Evolutionary conservation across 2,888 invertebrate genomes (phyloP).

Genomic region (Cyclophora punctaria): DNA sequence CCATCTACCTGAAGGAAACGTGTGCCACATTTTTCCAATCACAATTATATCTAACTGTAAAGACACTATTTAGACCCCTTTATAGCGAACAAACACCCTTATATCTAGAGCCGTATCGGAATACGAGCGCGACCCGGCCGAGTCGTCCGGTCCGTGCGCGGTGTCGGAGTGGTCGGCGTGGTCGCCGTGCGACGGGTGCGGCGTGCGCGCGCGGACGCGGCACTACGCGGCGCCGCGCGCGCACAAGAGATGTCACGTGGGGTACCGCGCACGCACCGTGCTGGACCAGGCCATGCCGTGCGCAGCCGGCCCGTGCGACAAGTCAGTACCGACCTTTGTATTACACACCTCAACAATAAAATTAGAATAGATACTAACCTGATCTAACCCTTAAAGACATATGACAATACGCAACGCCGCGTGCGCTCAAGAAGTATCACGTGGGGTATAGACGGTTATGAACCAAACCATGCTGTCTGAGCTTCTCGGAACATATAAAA

Average conservation of each 20-base stretch:
- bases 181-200: constrained; percentile 83
- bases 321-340: constrained; percentile 27
- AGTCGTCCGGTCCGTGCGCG: constrained; percentile 73
- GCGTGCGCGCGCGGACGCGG: constrained; percentile 81
- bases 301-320: constrained; percentile 55
- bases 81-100: no score
- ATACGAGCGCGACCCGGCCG: constrained; percentile 65
- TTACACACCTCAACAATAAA: no score
- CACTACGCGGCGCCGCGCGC: constrained; percentile 78
- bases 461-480: constrained; percentile 58
- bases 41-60: no score
- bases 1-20: no score
- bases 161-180: constrained; percentile 85
- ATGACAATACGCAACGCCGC: constrained; percentile 77
- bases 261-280: constrained; percentile 49
- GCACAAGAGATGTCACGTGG: constrained; percentile 77
- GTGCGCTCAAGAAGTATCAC: constrained; percentile 79
- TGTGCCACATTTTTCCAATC: no score
- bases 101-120: constrained; percentile 46
- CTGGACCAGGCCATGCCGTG: constrained; percentile 65
- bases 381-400: not conserved
- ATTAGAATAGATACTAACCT: no score
- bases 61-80: no score
- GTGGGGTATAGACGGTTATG: constrained; percentile 54
- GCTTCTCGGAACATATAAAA: not conserved